Evolutionary conservation across 2,113 vertebrate species (phyloP).

Genomic region (Triplophysa dalaica): DNA sequence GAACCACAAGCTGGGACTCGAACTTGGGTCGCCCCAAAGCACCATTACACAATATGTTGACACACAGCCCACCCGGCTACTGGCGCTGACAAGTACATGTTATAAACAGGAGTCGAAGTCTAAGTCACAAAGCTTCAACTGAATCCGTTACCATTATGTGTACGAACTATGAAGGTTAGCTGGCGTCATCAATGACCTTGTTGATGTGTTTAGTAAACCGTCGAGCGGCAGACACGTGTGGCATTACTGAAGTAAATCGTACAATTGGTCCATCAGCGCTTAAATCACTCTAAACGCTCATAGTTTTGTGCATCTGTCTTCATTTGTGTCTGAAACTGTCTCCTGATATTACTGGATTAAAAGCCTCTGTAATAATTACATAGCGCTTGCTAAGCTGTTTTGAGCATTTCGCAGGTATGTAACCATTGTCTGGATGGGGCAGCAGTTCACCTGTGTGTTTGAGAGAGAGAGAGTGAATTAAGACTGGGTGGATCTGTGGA

Average conservation of each 20-base stretch:
- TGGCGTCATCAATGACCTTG: neutral
- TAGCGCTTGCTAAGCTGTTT: neutral
- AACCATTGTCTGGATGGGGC: neutral
- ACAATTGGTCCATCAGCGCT: too few relatives aligned
- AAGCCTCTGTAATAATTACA: neutral
- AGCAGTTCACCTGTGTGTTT: slow-evolving; percentile 18
- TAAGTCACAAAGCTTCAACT: too few relatives aligned
- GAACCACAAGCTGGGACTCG: too few relatives aligned
- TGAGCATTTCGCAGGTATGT: neutral
- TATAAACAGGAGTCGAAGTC: too few relatives aligned
- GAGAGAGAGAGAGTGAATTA: slow-evolving; percentile 9
- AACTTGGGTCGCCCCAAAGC: too few relatives aligned
- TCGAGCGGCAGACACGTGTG: neutral
- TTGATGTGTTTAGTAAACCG: neutral
- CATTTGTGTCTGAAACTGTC: neutral
- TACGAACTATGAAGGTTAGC: neutral
- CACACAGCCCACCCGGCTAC: too few relatives aligned
- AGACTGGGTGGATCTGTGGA: slow-evolving; percentile 9
- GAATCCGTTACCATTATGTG: too few relatives aligned
- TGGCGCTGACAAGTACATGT: too few relatives aligned
- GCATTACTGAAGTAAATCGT: neutral
- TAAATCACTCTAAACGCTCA: neutral
- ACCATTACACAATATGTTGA: too few relatives aligned
- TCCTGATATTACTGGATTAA: neutral
- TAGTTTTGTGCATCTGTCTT: neutral